Percentiles rank a stretch among this genome's conserved stretches.
Evolutionary conservation across 2,113 vertebrate species (phyloP).

Genomic region (Argyrosomus japonicus): DNA sequence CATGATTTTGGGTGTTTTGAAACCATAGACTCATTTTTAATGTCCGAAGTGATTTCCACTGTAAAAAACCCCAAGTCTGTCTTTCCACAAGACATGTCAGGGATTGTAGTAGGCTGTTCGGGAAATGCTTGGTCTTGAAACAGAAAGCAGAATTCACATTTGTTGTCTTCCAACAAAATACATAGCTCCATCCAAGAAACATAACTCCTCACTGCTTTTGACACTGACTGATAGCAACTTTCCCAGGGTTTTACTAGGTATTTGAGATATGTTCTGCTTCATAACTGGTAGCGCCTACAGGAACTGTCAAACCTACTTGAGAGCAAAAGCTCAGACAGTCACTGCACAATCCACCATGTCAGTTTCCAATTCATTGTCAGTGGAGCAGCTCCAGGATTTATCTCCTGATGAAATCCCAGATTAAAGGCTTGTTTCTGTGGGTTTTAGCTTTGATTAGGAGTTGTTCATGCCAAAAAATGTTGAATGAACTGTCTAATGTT

Average conservation of each 20-base stretch:
- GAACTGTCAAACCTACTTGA: slow-evolving; percentile 52
- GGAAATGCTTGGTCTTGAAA: slow-evolving; percentile 28
- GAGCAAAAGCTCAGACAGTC: slow-evolving; percentile 53
- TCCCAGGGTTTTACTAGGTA: slow-evolving; percentile 42
- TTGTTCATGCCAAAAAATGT: slow-evolving; percentile 45
- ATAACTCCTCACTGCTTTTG: neutral
- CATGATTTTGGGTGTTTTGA: slow-evolving; percentile 39
- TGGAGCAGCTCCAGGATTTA: slow-evolving; percentile 65
- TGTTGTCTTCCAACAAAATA: slow-evolving; percentile 24
- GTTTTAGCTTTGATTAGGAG: slow-evolving; percentile 52
- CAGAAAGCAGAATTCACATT: slow-evolving; percentile 30
- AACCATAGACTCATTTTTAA: slow-evolving; percentile 39
- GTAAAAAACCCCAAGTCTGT: slow-evolving; percentile 37
- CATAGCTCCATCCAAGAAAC: slow-evolving; percentile 30
- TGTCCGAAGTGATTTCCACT: slow-evolving; percentile 34
- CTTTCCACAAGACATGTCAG: slow-evolving; percentile 29
- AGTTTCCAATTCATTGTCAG: slow-evolving; percentile 64
- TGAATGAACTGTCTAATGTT: slow-evolving; percentile 40
- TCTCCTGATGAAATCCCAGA: slow-evolving; percentile 66
- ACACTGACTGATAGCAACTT: slow-evolving; percentile 34
- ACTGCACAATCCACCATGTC: slow-evolving; percentile 59
- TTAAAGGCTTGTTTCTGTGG: slow-evolving; percentile 61
- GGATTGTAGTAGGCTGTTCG: slow-evolving; percentile 4
- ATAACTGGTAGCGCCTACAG: slow-evolving; percentile 28
- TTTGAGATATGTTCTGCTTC: slow-evolving; percentile 50